These are phyloP conservation scores for Melanotaenia pygmaea DNA, from an alignment of 2,797 vertebrate genomes.

Conservation along the genomic window DNA sequence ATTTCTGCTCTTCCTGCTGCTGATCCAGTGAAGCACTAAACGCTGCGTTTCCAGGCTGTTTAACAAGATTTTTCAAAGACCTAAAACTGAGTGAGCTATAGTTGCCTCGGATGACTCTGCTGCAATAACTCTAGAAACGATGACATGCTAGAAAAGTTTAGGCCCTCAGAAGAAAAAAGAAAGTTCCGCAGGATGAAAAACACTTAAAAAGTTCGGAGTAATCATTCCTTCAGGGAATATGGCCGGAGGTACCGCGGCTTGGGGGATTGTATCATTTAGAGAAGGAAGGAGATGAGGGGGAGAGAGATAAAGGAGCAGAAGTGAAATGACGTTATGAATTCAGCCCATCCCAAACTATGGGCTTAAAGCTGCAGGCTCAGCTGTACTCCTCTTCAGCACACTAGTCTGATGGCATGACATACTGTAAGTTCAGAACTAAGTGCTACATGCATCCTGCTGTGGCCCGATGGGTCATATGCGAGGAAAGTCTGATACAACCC, in stretches of 20 bases:
- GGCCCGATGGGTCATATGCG: background rate
- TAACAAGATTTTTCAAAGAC: constrained; percentile 12
- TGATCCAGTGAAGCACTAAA: constrained; percentile 6
- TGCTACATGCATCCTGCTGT: background rate
- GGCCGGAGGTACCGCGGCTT: constrained; percentile 40
- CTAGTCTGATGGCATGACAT: background rate
- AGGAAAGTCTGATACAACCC: background rate
- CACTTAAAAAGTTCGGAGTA: constrained; percentile 31
- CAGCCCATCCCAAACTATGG: constrained; percentile 66
- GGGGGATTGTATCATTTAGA: constrained; percentile 31
- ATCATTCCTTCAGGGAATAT: constrained; percentile 40
- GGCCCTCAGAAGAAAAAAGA: constrained; percentile 24
- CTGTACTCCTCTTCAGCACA: constrained; percentile 6
- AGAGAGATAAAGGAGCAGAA: constrained; percentile 59
- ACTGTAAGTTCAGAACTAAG: background rate
- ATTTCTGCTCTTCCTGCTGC: constrained; percentile 13
- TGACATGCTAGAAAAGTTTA: constrained; percentile 68
- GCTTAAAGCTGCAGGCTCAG: constrained; percentile 68
- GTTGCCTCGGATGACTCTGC: constrained; percentile 50
- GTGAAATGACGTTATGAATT: constrained; percentile 64
- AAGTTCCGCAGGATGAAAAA: constrained; percentile 28
- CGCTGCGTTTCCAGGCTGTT: constrained; percentile 43
- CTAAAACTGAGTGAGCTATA: constrained; percentile 14
- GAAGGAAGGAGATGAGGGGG: constrained; percentile 43
- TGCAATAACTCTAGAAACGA: constrained; percentile 59